These are phyloP conservation scores for Laupala kohalensis DNA, from an alignment of 1,140 invertebrate genomes.

Conservation along the genomic window DNA sequence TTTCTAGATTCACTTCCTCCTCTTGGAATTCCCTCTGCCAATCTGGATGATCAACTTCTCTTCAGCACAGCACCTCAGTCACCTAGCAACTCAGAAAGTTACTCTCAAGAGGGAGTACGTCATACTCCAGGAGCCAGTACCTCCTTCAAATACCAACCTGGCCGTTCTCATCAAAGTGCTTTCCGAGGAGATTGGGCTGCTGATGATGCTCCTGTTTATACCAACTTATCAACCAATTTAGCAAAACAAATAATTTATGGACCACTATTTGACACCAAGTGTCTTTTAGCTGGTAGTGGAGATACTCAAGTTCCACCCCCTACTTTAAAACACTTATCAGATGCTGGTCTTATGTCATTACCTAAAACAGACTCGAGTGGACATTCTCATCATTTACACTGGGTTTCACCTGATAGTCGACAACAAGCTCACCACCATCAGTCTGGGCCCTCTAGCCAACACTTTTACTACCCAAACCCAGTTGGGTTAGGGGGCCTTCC, in stretches of 20 bases:
- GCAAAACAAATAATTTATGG: background rate
- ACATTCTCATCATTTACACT: background rate
- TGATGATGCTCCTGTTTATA: background rate
- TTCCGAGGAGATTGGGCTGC: background rate
- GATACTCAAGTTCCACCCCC: background rate
- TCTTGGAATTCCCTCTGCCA: slow-evolving; percentile 20
- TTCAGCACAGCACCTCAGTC: slow-evolving; percentile 31
- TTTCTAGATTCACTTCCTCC: background rate
- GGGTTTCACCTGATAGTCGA: background rate
- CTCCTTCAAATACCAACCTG: background rate
- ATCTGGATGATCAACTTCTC: slow-evolving; percentile 31
- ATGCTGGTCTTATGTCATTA: background rate
- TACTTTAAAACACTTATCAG: background rate
- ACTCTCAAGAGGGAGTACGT: background rate
- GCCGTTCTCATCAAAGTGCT: background rate
- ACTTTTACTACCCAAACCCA: background rate
- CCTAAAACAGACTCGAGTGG: background rate
- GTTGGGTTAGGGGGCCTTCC: slow-evolving; percentile 25
- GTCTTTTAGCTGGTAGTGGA: background rate
- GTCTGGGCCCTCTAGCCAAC: background rate
- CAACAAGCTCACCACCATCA: background rate
- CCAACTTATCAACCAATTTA: background rate
- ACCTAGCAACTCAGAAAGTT: slow-evolving; percentile 16
- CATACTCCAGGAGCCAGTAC: background rate
- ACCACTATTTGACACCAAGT: background rate